A percentile compares a stretch with the other conserved stretches of the same genome.
These are phyloP conservation scores for Tenthredo distinguenda DNA, from an alignment of 2,888 invertebrate genomes.

Conservation along the genomic window DNA sequence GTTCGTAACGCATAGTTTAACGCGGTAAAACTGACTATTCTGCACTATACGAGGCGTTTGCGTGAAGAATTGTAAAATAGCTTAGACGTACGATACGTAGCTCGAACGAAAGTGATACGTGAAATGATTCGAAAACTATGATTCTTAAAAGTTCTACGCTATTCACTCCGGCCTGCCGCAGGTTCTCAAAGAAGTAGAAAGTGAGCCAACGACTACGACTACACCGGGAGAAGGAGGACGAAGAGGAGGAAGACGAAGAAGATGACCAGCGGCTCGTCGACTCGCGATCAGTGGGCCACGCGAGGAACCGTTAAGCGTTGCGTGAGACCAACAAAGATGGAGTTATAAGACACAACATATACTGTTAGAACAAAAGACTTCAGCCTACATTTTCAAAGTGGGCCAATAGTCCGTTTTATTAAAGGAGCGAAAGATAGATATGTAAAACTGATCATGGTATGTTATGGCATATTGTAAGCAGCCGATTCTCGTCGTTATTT, in stretches of 20 bases:
- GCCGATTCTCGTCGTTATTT: background rate
- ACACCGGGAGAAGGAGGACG: conserved; percentile 35
- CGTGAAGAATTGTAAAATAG: background rate
- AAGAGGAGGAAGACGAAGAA: conserved; percentile 48
- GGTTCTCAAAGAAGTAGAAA: conserved; percentile 48
- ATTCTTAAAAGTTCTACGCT: background rate
- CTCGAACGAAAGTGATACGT: conserved; percentile 40
- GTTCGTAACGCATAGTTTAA: background rate
- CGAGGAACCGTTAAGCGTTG: conserved; percentile 52
- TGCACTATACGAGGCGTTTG: background rate
- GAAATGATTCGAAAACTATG: conserved; percentile 24
- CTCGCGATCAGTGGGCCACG: conserved; percentile 50
- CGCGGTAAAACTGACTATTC: background rate
- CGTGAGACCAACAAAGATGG: conserved; percentile 52
- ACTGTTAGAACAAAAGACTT: conserved; percentile 46
- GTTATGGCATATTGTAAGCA: background rate
- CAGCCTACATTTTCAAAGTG: conserved; percentile 9
- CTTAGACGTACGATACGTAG: background rate
- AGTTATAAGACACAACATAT: conserved; percentile 43
- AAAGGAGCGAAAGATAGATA: background rate
- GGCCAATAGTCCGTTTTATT: background rate
- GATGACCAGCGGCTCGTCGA: conserved; percentile 44
- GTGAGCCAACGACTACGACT: conserved; percentile 29
- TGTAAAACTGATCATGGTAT: background rate
- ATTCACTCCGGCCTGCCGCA: background rate